A percentile compares a stretch with the other conserved stretches of the same genome.
phyloP scores from a whole-genome alignment of 2,113 vertebrate species.

The Blennius ocellaris region DNA sequence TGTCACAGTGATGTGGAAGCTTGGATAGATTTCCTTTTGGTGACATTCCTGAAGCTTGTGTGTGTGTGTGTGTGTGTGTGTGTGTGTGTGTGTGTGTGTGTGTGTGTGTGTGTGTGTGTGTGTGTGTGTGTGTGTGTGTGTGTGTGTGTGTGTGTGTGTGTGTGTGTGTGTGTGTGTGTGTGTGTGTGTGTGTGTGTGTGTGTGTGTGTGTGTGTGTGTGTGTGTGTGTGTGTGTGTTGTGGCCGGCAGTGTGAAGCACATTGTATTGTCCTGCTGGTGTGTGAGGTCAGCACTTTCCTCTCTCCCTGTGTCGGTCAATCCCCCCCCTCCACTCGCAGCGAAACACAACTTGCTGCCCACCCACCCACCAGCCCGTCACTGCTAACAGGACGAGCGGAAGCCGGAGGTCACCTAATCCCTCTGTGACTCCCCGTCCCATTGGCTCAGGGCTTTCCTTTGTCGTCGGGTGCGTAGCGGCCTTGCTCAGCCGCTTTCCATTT shows the following conservation, averaged over 20 bases:
- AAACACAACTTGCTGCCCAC: not conserved
- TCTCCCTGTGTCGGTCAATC: constrained; percentile 64
- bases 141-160: constrained; percentile 11
- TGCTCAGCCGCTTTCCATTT: constrained; percentile 73
- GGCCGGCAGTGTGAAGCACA: constrained; percentile 66
- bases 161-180: constrained; percentile 26
- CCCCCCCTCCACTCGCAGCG: not conserved
- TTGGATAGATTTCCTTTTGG: constrained; percentile 68
- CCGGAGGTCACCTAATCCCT: constrained; percentile 85
- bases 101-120: constrained; percentile 8
- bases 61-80: too few relatives aligned
- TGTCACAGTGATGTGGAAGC: constrained; percentile 31
- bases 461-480: constrained; percentile 42
- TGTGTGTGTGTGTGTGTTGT: constrained; percentile 31
- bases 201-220: not conserved
- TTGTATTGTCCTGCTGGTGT: constrained; percentile 80
- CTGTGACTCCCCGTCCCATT: constrained; percentile 76
- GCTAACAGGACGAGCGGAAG: constrained; percentile 83
- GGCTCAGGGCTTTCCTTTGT: constrained; percentile 85
- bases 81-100: constrained; percentile 13
- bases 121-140: constrained; percentile 10
- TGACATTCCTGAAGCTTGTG: constrained; percentile 75
- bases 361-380: constrained; percentile 52
- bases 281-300: constrained; percentile 84
- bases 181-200: constrained; percentile 19